These are phyloP conservation scores for Mellilla xanthometata DNA, from an alignment of 2,888 invertebrate species.

Conservation along the genomic window DNA sequence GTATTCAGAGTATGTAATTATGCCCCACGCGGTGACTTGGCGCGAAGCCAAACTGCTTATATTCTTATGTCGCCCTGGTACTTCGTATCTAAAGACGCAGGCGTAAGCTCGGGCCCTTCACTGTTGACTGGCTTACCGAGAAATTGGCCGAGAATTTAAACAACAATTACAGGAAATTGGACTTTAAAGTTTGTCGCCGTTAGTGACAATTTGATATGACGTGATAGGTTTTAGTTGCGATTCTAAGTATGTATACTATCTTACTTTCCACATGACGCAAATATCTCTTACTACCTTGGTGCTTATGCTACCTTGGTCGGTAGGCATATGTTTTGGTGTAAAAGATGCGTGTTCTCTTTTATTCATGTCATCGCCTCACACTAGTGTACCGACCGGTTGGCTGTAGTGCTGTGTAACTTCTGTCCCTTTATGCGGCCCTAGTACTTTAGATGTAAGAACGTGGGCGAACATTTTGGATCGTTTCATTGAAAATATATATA, in stretches of 20 bases:
- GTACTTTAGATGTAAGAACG: conserved; percentile 1
- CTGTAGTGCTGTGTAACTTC: too few relatives aligned
- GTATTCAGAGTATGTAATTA: conserved; percentile 34
- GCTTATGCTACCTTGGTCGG: background rate
- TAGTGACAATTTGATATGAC: too few relatives aligned
- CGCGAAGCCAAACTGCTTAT: conserved; percentile 35
- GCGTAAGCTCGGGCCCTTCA: conserved; percentile 4
- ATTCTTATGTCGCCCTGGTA: conserved; percentile 41
- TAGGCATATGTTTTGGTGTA: background rate
- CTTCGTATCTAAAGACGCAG: conserved; percentile 3
- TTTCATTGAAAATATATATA: too few relatives aligned
- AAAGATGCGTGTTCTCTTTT: background rate
- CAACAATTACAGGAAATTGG: too few relatives aligned
- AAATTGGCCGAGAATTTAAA: too few relatives aligned
- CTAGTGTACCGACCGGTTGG: too few relatives aligned
- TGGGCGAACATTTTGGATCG: background rate
- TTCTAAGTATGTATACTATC: too few relatives aligned
- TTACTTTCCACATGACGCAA: too few relatives aligned
- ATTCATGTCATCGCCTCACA: too few relatives aligned
- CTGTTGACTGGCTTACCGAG: background rate
- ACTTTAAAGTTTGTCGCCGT: too few relatives aligned
- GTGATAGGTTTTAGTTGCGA: too few relatives aligned
- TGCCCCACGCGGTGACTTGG: conserved; percentile 34
- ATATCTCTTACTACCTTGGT: background rate
- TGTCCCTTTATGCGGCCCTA: conserved; percentile 1